phyloP scores from a whole-genome alignment of 2,797 vertebrate species.

The Scolopax bukidnonensis region DNA sequence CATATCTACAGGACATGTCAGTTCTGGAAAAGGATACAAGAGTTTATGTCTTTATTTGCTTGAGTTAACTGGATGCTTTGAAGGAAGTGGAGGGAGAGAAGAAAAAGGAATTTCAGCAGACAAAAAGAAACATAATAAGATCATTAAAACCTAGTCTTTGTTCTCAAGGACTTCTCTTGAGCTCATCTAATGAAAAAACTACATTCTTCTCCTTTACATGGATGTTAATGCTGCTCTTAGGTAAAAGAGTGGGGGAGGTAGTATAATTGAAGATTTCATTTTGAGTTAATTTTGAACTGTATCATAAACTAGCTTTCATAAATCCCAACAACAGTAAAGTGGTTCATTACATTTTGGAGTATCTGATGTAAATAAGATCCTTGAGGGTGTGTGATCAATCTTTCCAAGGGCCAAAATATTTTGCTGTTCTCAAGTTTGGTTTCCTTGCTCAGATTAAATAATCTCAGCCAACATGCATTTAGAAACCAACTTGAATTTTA shows the following conservation, averaged over 20 bases:
- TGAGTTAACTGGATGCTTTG: not conserved
- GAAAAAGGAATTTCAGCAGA: not conserved
- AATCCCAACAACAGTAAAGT: not conserved
- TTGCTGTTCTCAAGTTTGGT: not conserved
- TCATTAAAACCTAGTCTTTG: not conserved
- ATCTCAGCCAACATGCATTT: not conserved
- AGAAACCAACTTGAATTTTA: slow-evolving; percentile 10
- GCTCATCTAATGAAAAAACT: not conserved
- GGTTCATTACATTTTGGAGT: slow-evolving; percentile 16
- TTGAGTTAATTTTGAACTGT: slow-evolving; percentile 32
- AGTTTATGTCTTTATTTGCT: not conserved
- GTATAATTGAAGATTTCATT: slow-evolving; percentile 13
- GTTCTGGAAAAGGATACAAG: not conserved
- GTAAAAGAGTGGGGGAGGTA: not conserved
- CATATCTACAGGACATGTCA: not conserved
- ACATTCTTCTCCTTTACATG: not conserved
- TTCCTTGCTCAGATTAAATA: slow-evolving; percentile 19
- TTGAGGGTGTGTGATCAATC: not conserved
- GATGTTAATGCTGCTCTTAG: not conserved
- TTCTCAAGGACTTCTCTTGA: slow-evolving; percentile 7
- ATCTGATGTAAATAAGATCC: slow-evolving; percentile 16
- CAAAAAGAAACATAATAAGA: not conserved
- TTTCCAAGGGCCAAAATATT: slow-evolving; percentile 3
- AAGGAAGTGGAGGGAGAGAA: accelerated
- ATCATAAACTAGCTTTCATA: slow-evolving; percentile 14